phyloP scores from a whole-genome alignment of 2,797 vertebrate genomes.

The Muscicapa comitata region DNA sequence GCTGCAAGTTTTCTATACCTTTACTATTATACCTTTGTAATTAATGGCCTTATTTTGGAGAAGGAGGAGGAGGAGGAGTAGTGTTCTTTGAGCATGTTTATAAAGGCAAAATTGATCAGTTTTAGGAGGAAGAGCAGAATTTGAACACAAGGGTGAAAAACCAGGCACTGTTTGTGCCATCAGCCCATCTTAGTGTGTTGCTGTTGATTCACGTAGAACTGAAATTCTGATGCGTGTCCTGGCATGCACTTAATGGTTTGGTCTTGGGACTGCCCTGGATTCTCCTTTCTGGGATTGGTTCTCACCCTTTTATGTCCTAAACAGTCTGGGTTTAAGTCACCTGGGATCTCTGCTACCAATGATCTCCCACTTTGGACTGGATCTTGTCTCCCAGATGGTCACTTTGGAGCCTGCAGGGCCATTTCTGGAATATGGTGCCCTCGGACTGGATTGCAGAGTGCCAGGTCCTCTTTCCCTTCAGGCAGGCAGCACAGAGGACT shows the following conservation, averaged over 20 bases:
- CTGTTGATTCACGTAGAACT: neutral
- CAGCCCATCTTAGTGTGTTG: neutral
- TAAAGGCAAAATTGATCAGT: neutral
- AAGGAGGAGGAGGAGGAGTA: neutral
- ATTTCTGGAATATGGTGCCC: neutral
- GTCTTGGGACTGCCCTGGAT: neutral
- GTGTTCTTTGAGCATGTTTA: neutral
- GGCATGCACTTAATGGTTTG: neutral
- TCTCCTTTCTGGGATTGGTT: neutral
- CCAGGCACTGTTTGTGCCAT: neutral
- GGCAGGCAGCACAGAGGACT: neutral
- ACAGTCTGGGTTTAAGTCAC: neutral
- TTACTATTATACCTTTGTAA: constrained; percentile 4
- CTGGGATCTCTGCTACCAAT: neutral
- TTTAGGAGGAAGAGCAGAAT: neutral
- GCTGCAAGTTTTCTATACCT: neutral
- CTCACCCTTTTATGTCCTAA: neutral
- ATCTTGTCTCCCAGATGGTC: neutral
- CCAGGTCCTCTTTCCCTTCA: neutral
- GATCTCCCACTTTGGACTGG: neutral
- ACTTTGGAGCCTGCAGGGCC: neutral
- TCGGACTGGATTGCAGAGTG: neutral
- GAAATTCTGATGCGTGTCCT: neutral
- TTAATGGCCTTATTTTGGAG: neutral
- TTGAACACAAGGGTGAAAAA: neutral